Base-by-base conservation (phyloP, 2,113 vertebrate genomes). In the Ivindomyrus marchei region DNA sequence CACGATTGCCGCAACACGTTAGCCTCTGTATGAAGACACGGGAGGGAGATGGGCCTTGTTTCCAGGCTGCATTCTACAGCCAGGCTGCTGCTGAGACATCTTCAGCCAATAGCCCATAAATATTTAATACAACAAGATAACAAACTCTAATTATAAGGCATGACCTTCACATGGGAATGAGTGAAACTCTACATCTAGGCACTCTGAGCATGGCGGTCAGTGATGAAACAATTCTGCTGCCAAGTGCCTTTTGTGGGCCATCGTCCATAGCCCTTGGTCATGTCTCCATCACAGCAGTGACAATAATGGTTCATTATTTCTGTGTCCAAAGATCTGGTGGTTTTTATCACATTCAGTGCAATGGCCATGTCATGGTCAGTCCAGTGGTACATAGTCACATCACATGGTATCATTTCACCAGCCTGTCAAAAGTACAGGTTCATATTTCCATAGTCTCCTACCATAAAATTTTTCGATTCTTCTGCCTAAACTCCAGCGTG, bases 121-220 rank as follows among this genome's bases (percentile, higher is more conserved):
- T 95, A 93, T 94, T 95, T 94, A 94, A 95, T 94, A 92, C 91
- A 91, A 90, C 91, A 91, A 88, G 92, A 92, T 93, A 91, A 92
- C 93, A 94, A 92, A 92, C 93, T 94, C 93, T 95, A 95, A 96
- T 95, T 95, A 94, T 93, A 94, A 91, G 74, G 91, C 93, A 90
- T 89, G 93, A 90, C 92, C 92, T 92, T 94, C 91, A 92, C 46
- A 49, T 74, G 84, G 85, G 85, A 85, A 87, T 62, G 56, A 58
- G 62, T 70, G 84, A 56, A 70, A 27, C 58, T 8, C 39, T 87
- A 58, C 91, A 83, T 56, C 88, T 90, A 91, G 93, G 91, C 93
- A 92, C 91, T 94, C 91, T 91, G 91, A 88, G 92, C 91, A 90
- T 90, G 90, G 92, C 92, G 92, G 93, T 90, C 91, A 90, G 77